Evolutionary conservation across 2,113 vertebrate species (phyloP), one percentile per base, ranked within the genome.

Genomic region (Copsychus sechellarum): DNA sequence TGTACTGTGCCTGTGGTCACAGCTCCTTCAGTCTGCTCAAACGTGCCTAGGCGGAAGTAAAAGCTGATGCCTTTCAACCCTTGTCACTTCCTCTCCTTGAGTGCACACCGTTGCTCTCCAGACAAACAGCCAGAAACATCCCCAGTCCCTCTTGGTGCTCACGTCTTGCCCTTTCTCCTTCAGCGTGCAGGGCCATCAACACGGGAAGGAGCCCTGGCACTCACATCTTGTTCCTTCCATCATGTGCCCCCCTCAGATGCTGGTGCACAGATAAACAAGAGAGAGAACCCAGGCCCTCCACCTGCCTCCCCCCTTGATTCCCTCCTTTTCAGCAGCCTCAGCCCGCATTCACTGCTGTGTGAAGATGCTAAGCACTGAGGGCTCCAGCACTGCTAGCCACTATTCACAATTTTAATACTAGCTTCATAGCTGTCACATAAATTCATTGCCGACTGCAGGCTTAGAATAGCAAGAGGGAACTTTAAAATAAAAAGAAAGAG

Each of bases 341-440:
- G 79, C 51, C 66, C 5, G 13, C 69, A 89, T 98, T 97, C 97
- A 96, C 74, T 36, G 80, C 95, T 96, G 87, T 90, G 92, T 60
- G 90, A 95, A 79, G 89, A 95, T 95, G 88, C 96, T 93, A 94
- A 95, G 92, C 80, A 72, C 70, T 1, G 15, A 87, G 95, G 88
- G 82, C 72, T 71, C 61, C 67, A 91, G 96, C 96, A 82, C 93
- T 76, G 81, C 90, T 86, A 79, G 97, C 92, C 86, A 72, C 95
- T 97, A 98, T 98, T 98, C 98, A 98, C 94, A 82, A 94, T 96
- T 97, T 98, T 98, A 98, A 98, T 96, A 98, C 97, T 97, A 95
- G 95, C 96, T 98, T 98, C 98, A 98, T 98, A 98, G 98, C 98
- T 98, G 98, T 98, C 98, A 98, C 98, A 98, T 98, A 98, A 98